Evolutionary conservation across 2,888 invertebrate species (phyloP).

Genomic region (Cephonodes hylas): DNA sequence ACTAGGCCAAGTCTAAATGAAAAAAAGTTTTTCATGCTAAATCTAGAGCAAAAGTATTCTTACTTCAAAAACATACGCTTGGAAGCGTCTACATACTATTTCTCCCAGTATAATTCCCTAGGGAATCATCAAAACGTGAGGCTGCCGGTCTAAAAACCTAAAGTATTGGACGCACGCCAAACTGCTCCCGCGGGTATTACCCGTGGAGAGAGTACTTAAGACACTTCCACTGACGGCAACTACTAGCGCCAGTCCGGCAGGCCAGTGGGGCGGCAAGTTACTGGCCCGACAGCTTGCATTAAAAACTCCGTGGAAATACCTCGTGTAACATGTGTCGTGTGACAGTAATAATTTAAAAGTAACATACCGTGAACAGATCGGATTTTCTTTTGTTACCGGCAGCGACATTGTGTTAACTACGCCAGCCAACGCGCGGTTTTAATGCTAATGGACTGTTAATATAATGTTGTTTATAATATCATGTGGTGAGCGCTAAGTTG

Average conservation of each 20-base stretch:
- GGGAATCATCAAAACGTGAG: neutral
- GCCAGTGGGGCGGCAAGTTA: neutral
- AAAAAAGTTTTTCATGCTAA: too few relatives aligned
- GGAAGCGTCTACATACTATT: neutral
- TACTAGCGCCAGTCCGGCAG: neutral
- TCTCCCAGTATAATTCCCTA: neutral
- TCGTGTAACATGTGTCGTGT: neutral
- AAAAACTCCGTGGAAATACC: neutral
- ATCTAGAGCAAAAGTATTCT: neutral
- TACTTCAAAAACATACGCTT: neutral
- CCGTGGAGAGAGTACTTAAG: constrained; percentile 12
- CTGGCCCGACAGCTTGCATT: constrained; percentile 1
- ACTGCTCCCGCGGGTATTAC: constrained; percentile 14
- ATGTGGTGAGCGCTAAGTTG: too few relatives aligned
- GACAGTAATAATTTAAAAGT: neutral
- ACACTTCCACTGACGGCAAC: neutral
- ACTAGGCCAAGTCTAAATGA: too few relatives aligned
- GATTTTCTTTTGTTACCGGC: neutral
- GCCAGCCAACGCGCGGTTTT: neutral
- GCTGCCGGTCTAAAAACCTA: constrained; percentile 7
- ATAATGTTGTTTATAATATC: too few relatives aligned
- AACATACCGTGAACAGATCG: neutral
- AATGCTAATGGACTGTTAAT: neutral
- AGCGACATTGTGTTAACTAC: neutral
- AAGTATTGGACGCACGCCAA: constrained; percentile 15